Percentiles rank a stretch among this genome's conserved stretches.
Conservation (phyloP, 2,888 invertebrate genomes). For the Ryuthela nishihirai region DNA sequence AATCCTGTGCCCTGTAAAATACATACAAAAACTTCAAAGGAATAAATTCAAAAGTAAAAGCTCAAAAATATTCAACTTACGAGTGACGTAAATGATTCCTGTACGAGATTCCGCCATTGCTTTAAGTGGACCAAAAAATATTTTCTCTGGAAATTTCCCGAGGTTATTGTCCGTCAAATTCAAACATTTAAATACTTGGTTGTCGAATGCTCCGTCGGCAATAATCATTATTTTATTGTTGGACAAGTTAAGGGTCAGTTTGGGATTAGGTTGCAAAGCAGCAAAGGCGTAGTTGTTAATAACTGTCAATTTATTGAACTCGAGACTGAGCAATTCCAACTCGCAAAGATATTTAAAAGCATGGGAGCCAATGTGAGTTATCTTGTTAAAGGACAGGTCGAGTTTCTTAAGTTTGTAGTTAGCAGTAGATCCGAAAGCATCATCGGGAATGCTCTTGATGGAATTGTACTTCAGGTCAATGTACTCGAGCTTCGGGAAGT, state of each 20-base stretch:
- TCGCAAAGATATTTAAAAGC: constrained; percentile 28
- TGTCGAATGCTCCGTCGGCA: constrained; percentile 29
- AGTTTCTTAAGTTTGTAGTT: constrained; percentile 27
- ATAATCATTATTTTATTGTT: constrained; percentile 36
- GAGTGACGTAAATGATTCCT: constrained; percentile 25
- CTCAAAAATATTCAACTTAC: too few species aligned
- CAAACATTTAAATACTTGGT: constrained; percentile 30
- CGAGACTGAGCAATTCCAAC: constrained; percentile 27
- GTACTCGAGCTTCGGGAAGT: constrained; percentile 28
- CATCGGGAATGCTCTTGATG: constrained; percentile 33
- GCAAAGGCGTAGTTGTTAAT: constrained; percentile 38
- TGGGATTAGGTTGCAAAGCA: constrained; percentile 13
- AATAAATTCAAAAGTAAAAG: too few species aligned
- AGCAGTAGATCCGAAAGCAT: constrained; percentile 22
- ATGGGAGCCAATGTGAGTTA: constrained; percentile 36
- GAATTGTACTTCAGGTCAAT: constrained; percentile 34
- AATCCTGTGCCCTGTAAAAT: too few species aligned
- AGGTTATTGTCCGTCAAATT: constrained; percentile 33
- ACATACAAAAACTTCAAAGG: too few species aligned
- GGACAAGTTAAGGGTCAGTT: constrained; percentile 22
- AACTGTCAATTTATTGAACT: constrained; percentile 35
- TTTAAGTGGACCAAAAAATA: constrained; percentile 20
- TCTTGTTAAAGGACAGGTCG: constrained; percentile 39
- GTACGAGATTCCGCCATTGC: constrained; percentile 32
- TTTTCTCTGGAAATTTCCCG: constrained; percentile 19